Conservation (phyloP, 2,888 invertebrate species). For the Notocelia uddmanniana region DNA sequence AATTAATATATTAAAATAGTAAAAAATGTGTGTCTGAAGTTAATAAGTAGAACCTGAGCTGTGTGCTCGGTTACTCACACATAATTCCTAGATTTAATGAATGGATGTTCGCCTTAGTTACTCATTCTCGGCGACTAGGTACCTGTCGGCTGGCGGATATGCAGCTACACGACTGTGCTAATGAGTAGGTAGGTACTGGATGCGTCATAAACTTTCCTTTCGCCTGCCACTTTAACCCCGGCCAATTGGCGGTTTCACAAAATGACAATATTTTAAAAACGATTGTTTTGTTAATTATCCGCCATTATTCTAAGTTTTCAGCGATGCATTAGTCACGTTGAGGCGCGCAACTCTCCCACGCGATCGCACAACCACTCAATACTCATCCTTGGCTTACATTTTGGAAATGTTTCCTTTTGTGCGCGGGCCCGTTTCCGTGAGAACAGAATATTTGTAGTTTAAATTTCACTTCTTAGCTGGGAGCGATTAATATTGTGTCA, state of each 20-base stretch:
- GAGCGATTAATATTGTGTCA: slow-evolving; percentile 59
- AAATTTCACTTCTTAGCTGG: slow-evolving; percentile 65
- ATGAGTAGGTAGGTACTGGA: not conserved
- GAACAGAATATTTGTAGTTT: slow-evolving; percentile 69
- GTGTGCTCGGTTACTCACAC: not conserved
- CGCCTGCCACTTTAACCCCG: slow-evolving; percentile 35
- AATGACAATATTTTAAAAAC: slow-evolving; percentile 43
- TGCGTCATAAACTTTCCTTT: slow-evolving; percentile 28
- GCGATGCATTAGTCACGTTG: slow-evolving; percentile 42
- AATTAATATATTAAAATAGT: slow-evolving; percentile 14
- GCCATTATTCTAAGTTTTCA: slow-evolving; percentile 45
- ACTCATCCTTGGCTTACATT: slow-evolving; percentile 83
- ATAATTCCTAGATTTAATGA: slow-evolving; percentile 12
- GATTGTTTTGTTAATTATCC: slow-evolving; percentile 45
- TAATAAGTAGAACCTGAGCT: not conserved
- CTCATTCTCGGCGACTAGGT: not conserved
- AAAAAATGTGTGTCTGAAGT: not conserved
- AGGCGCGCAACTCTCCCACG: slow-evolving; percentile 73
- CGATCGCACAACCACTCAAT: slow-evolving; percentile 68
- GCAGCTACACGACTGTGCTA: not conserved
- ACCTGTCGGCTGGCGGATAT: not conserved
- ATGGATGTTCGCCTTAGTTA: not conserved
- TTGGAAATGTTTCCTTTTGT: slow-evolving; percentile 81
- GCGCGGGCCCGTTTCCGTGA: slow-evolving; percentile 78
- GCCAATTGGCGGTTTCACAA: slow-evolving; percentile 38